Evolutionary conservation across 2,113 vertebrate genomes (phyloP).

Genomic region (Triplophysa rosa): DNA sequence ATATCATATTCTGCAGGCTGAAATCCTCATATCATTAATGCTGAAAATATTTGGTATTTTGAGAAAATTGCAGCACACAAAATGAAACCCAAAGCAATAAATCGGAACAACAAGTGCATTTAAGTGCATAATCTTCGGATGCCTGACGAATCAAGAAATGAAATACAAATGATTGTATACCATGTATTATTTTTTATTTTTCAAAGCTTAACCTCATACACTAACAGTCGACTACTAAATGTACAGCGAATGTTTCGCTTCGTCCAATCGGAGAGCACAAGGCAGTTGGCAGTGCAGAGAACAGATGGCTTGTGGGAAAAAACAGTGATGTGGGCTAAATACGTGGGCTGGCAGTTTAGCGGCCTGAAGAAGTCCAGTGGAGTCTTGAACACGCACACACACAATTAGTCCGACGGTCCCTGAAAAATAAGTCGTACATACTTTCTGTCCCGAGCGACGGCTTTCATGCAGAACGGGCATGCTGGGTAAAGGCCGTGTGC

Average conservation of each 20-base stretch:
- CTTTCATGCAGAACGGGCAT: slow-evolving; percentile 92
- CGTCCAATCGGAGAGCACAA: neutral
- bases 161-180: no score
- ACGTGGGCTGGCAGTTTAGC: neutral
- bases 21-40: neutral
- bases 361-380: neutral
- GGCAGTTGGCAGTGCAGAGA: slow-evolving; percentile 1
- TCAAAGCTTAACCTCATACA: neutral
- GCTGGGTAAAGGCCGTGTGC: slow-evolving; percentile 89
- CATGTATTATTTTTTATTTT: neutral
- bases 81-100: neutral
- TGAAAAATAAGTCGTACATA: slow-evolving; percentile 94
- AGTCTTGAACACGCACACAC: neutral
- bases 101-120: neutral
- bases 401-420: slow-evolving; percentile 77
- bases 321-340: neutral
- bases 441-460: slow-evolving; percentile 81
- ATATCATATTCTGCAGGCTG: neutral
- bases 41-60: neutral
- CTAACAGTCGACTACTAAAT: slow-evolving; percentile 3
- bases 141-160: neutral
- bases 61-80: neutral
- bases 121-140: neutral
- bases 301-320: slow-evolving; percentile 22
- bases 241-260: neutral